Base-by-base conservation (phyloP, 2,888 invertebrate genomes). In the Athetis lepigone region DNA sequence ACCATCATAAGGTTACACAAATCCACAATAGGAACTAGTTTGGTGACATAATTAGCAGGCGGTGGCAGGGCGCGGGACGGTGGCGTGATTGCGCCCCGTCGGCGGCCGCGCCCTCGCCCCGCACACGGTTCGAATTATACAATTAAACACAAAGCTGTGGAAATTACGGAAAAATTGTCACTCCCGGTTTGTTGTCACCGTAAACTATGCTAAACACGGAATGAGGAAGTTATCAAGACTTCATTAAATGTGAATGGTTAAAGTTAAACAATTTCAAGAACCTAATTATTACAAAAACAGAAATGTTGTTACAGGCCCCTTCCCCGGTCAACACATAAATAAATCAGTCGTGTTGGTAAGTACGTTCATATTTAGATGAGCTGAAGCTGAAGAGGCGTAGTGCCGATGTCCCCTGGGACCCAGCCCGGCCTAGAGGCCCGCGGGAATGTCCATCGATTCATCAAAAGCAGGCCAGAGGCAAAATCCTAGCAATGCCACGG, bases 41-140 rank as follows among this genome's bases (percentile, higher is more conserved):
- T 63, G 79, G 86, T 86, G 86, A 85, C 85, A 90, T 90, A 91
- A 90, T 92, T 88, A 89, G 85, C 79, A 68, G 47, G 62, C 70
- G 64, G 65, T 40, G 47, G 43, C 57, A 55, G 89, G 92, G 92
- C 80, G 91, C 87, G 91, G 90, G 66, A 70, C 57, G 45, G 83
- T 92, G 90, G 91, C 93, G 93, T 94, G 94, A 94, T 93, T 93
- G 86, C 79, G 89, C 81, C 85, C 81, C 82, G 88, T 86, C 61
- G 63, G 73, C 51, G 40, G 61, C 75, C 81, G 75, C 78, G 79
- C 88, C 91, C 85, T 88, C 65, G 87, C 88, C 77, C 56, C 59
- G 56, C 69, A 71, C 71, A 67, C 74, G 76, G 63, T 76, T 72
- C 80, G 71, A 76, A 81, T 80, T 81, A 80, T 74, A 81, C 78